These are phyloP conservation scores for Redunca redunca DNA, from an alignment of 2,113 vertebrate genomes.

Conservation along the genomic window DNA sequence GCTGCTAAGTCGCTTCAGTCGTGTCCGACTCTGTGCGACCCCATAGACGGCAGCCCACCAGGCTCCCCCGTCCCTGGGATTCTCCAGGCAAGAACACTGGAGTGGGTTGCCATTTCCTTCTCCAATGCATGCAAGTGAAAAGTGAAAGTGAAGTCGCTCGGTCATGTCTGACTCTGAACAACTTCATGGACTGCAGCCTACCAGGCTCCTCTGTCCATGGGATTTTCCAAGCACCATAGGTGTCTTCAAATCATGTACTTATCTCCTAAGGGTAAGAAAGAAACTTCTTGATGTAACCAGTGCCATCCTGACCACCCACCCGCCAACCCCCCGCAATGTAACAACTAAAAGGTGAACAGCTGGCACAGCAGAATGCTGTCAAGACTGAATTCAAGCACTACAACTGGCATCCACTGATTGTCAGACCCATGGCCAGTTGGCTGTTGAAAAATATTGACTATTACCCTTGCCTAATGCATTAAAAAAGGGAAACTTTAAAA, in stretches of 20 bases:
- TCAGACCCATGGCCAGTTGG: not conserved
- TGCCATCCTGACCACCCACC: not conserved
- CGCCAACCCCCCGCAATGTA: accelerated
- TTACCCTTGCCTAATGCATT: not conserved
- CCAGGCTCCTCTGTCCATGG: too few relatives aligned
- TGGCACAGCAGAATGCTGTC: not conserved
- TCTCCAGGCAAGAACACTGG: too few relatives aligned
- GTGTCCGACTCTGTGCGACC: too few relatives aligned
- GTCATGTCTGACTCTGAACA: too few relatives aligned
- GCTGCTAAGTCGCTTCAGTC: too few relatives aligned
- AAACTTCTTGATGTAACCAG: not conserved
- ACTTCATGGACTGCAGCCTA: too few relatives aligned
- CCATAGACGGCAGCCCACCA: too few relatives aligned
- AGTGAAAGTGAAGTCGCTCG: too few relatives aligned
- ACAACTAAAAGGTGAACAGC: not conserved
- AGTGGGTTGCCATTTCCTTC: too few relatives aligned
- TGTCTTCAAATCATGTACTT: not conserved
- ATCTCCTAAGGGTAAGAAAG: not conserved
- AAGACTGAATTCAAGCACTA: not conserved
- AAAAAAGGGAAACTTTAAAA: not conserved
- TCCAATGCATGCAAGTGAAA: too few relatives aligned
- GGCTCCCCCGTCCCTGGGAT: too few relatives aligned
- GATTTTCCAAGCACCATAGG: not conserved
- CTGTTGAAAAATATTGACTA: not conserved
- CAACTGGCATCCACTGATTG: not conserved